A percentile compares a stretch with the other conserved stretches of the same genome.
These are phyloP conservation scores for Rhombomys opimus DNA, from an alignment of 2,113 vertebrate species.

Conservation along the genomic window DNA sequence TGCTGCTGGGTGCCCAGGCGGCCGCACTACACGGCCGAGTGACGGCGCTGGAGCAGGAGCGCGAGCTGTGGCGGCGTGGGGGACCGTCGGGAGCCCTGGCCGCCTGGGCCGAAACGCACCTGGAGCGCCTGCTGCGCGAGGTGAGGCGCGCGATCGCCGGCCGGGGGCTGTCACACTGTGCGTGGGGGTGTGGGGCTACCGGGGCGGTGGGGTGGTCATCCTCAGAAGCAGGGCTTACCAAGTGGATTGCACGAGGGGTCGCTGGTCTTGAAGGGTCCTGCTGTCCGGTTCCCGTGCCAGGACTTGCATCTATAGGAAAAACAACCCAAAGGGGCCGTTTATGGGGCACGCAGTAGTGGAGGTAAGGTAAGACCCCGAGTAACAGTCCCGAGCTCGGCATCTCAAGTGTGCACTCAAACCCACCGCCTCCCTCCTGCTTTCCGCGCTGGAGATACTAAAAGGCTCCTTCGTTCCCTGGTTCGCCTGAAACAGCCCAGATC, in stretches of 20 bases:
- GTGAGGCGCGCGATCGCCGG: slow-evolving; percentile 83
- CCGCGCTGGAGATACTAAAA: background rate
- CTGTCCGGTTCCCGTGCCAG: background rate
- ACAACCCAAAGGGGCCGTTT: background rate
- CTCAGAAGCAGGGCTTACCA: background rate
- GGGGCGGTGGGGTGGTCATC: background rate
- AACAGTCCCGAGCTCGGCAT: background rate
- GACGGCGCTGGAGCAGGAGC: slow-evolving; percentile 89
- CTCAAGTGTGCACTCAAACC: background rate
- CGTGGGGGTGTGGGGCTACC: no score
- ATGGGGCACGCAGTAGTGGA: background rate
- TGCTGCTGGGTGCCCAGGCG: slow-evolving; percentile 92
- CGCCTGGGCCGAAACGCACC: slow-evolving; percentile 86
- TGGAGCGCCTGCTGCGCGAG: slow-evolving; percentile 91
- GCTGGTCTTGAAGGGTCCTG: background rate
- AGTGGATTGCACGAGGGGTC: no score
- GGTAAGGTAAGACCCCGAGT: background rate
- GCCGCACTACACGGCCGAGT: slow-evolving; percentile 91
- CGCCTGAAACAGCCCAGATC: background rate
- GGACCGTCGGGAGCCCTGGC: slow-evolving; percentile 65
- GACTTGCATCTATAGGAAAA: background rate
- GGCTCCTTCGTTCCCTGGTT: background rate
- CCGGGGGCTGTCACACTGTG: fast-evolving
- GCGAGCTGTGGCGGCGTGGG: slow-evolving; percentile 72
- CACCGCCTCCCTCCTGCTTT: background rate